phyloP scores from a whole-genome alignment of 1,140 invertebrate species.

The Pachyrhynchus sulphureomaculatus region DNA sequence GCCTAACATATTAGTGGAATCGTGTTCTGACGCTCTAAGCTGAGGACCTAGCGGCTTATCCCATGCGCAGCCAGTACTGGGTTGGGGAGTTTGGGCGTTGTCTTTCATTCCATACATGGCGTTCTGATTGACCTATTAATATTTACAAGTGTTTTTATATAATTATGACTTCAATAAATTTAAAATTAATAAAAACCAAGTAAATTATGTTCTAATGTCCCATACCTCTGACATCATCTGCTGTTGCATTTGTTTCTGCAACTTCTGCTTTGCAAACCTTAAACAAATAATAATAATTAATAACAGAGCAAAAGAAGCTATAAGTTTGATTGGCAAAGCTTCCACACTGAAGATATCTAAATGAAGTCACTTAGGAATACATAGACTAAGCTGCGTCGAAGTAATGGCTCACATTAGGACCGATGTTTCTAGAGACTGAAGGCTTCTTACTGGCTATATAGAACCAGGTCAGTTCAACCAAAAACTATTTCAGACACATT shows the following conservation, averaged over 20 bases:
- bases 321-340: no score
- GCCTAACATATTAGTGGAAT: conserved; percentile 37
- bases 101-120: conserved; percentile 53
- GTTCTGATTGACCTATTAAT: conserved; percentile 35
- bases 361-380: no score
- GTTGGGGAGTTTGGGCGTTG: conserved; percentile 56
- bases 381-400: no score
- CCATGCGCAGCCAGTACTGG: conserved; percentile 78
- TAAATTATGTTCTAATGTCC: no score
- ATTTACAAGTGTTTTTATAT: not conserved
- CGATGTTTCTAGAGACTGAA: no score
- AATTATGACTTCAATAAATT: not conserved
- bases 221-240: conserved; percentile 46
- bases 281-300: not conserved
- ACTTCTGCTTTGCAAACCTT: conserved; percentile 71
- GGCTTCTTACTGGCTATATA: no score
- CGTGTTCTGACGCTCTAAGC: conserved; percentile 51
- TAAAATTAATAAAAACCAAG: not conserved
- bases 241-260: conserved; percentile 52
- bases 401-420: no score
- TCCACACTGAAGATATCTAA: no score
- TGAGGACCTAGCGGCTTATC: conserved; percentile 76
- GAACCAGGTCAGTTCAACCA: no score
- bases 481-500: no score
- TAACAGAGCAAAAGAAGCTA: no score